Evolutionary conservation across 2,888 invertebrate species (phyloP).

Genomic region (Artemia sinica): DNA sequence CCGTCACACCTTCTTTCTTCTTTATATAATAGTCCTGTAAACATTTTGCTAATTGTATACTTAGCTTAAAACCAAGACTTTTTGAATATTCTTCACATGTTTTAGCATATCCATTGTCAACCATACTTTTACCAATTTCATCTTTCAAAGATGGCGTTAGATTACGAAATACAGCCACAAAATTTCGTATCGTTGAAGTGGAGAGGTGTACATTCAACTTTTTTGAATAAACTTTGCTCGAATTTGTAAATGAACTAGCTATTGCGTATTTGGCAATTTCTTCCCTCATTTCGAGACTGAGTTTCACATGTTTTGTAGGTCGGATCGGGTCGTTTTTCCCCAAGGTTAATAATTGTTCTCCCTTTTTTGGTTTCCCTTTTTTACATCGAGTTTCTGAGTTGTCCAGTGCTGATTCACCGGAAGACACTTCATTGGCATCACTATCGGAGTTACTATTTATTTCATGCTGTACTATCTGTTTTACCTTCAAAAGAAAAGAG

Average conservation of each 20-base stretch:
- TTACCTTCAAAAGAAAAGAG: too few species aligned
- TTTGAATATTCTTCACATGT: neutral
- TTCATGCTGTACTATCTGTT: too few species aligned
- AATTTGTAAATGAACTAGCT: neutral
- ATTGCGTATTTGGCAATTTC: conserved; percentile 6
- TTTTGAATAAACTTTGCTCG: neutral
- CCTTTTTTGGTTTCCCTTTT: too few species aligned
- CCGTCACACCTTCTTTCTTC: neutral
- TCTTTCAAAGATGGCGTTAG: neutral
- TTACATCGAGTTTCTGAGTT: too few species aligned
- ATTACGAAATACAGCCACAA: neutral
- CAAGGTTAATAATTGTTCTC: too few species aligned
- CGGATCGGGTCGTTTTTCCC: neutral
- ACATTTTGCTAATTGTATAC: neutral
- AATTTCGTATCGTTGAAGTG: neutral
- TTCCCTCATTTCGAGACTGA: neutral
- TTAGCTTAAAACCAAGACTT: neutral
- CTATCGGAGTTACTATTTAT: too few species aligned
- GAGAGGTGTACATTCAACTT: neutral
- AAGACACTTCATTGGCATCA: too few species aligned
- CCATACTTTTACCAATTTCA: neutral
- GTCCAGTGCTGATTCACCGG: too few species aligned
- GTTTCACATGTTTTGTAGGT: neutral
- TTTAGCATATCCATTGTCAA: neutral
- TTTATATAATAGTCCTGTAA: neutral